phyloP scores from a whole-genome alignment of 2,797 vertebrate genomes.

The Premnoplex brunnescens region DNA sequence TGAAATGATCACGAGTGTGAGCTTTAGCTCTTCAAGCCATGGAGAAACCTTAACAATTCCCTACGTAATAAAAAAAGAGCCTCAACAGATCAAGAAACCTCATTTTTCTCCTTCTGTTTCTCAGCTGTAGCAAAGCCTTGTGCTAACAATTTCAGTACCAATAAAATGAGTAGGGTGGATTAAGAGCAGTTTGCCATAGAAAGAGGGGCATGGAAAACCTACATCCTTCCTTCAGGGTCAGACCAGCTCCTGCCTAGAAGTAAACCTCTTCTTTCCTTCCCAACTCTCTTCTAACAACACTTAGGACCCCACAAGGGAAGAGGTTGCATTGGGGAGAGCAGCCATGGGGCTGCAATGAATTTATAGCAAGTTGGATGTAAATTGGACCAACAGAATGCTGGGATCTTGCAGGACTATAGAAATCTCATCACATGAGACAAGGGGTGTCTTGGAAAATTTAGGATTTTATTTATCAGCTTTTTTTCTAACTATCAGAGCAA shows the following conservation, averaged over 20 bases:
- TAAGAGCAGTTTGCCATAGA: neutral
- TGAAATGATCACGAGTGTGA: neutral
- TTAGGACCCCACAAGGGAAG: accelerated
- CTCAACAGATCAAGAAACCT: neutral
- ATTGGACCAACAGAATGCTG: neutral
- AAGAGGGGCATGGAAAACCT: neutral
- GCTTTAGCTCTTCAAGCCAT: neutral
- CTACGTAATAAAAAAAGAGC: neutral
- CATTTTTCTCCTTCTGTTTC: neutral
- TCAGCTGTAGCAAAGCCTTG: neutral
- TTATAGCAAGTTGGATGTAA: neutral
- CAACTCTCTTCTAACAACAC: neutral
- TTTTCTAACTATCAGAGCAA: neutral
- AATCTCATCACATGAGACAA: neutral
- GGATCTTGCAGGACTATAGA: neutral
- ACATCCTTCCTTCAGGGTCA: neutral
- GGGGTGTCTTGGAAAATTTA: neutral
- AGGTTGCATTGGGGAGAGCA: accelerated
- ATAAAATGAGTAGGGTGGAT: neutral
- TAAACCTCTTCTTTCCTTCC: neutral
- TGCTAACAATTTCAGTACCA: neutral
- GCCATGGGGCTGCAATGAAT: neutral
- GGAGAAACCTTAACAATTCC: neutral
- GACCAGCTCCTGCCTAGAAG: neutral
- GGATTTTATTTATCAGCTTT: neutral